Conservation (phyloP, 2,888 invertebrate species). For the Archips xylosteana region DNA sequence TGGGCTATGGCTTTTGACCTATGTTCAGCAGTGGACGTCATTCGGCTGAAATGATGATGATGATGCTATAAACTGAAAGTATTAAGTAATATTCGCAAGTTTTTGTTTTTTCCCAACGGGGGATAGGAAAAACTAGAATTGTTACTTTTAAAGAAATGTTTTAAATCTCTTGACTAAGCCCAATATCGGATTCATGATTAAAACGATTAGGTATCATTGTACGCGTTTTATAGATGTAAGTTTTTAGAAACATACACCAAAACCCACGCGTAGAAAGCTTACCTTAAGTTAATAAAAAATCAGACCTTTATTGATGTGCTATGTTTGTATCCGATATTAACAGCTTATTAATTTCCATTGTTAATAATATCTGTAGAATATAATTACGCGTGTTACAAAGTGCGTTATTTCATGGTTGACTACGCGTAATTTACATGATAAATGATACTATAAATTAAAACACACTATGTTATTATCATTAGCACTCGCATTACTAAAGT, state of each 20-base stretch:
- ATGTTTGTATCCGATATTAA: not conserved
- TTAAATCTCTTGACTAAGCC: too few relatives aligned
- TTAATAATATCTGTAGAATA: not conserved
- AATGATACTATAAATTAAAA: conserved; percentile 33
- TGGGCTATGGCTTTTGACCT: too few relatives aligned
- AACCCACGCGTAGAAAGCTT: not conserved
- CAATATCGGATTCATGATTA: too few relatives aligned
- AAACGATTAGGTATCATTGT: too few relatives aligned
- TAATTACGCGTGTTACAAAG: conserved; percentile 7
- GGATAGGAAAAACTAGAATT: too few relatives aligned
- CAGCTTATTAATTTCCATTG: conserved; percentile 13
- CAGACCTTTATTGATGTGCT: not conserved
- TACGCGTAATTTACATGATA: conserved; percentile 28
- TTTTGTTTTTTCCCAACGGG: too few relatives aligned
- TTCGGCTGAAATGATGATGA: too few relatives aligned
- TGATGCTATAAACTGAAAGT: too few relatives aligned
- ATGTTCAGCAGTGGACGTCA: too few relatives aligned
- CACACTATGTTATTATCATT: conserved; percentile 18
- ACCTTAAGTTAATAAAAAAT: not conserved
- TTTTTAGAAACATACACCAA: not conserved
- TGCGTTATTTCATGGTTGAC: conserved; percentile 26
- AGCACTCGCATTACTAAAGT: not conserved
- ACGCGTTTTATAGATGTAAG: too few relatives aligned
- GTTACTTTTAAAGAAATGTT: too few relatives aligned
- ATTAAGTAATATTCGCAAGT: too few relatives aligned